Percentiles rank a stretch among this genome's conserved stretches.
phyloP scores from a whole-genome alignment of 2,797 vertebrate species.

The Malurus splendens region DNA sequence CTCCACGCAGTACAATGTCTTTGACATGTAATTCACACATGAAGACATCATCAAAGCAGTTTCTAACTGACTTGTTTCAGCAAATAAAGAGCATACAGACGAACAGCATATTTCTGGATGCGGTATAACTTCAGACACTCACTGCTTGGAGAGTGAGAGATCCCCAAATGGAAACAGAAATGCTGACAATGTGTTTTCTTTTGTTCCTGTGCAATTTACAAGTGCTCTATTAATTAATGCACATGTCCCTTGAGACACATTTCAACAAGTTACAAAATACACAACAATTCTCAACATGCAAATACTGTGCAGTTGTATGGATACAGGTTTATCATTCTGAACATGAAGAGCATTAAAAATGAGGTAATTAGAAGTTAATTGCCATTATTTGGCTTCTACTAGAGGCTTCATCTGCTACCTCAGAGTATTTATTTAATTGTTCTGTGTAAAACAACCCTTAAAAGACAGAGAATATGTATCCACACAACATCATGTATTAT shows the following conservation, averaged over 20 bases:
- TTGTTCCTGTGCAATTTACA: slow-evolving; percentile 29
- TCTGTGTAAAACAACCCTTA: background rate
- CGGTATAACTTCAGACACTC: background rate
- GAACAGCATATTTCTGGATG: slow-evolving; percentile 35
- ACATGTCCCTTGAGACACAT: background rate
- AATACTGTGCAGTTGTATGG: background rate
- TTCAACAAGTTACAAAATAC: background rate
- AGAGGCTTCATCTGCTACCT: background rate
- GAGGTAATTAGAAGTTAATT: background rate
- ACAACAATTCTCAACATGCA: background rate
- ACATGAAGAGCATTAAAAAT: background rate
- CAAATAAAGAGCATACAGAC: slow-evolving; percentile 13
- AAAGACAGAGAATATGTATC: background rate
- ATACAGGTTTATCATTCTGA: background rate
- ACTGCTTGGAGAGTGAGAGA: background rate
- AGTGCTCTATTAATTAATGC: slow-evolving; percentile 28
- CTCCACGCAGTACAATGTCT: slow-evolving; percentile 22
- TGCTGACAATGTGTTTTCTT: slow-evolving; percentile 20
- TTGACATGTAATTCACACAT: slow-evolving; percentile 48
- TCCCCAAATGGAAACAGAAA: background rate
- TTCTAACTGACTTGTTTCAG: slow-evolving; percentile 59
- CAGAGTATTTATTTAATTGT: background rate
- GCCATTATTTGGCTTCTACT: background rate
- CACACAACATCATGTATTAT: background rate
- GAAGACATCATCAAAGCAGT: slow-evolving; percentile 58